phyloP scores from a whole-genome alignment of 1,140 invertebrate species.

The Zaprionus davidi region DNA sequence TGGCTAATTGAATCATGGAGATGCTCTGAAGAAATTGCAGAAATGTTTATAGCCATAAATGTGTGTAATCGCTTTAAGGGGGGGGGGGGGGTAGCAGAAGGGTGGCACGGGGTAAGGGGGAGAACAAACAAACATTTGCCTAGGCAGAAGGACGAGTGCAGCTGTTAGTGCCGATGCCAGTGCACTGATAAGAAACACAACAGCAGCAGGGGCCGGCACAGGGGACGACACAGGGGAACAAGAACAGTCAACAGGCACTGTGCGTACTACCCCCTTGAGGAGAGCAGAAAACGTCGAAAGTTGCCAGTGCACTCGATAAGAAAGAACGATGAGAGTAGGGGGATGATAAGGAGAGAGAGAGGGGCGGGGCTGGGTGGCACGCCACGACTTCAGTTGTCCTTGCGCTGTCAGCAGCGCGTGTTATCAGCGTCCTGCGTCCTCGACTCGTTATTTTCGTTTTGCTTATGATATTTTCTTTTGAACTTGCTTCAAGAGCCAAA shows the following conservation, averaged over 20 bases:
- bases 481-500: constrained; percentile 53
- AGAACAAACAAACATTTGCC: constrained; percentile 62
- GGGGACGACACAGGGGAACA: not conserved
- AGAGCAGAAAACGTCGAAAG: constrained; percentile 2
- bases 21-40: constrained; percentile 47
- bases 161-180: constrained; percentile 56
- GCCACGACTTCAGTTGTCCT: constrained; percentile 21
- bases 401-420: constrained; percentile 16
- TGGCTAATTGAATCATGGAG: constrained; percentile 74
- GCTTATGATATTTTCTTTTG: constrained; percentile 75
- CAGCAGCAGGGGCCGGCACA: not conserved
- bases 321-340: not conserved
- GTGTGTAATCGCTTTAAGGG: constrained; percentile 65
- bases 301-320: constrained; percentile 25
- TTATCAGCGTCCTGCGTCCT: constrained; percentile 33
- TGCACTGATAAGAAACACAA: constrained; percentile 60
- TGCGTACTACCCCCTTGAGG: not conserved
- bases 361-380: not conserved
- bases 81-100: not conserved
- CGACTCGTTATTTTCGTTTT: constrained; percentile 61
- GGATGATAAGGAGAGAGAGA: not conserved
- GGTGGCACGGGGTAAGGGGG: not conserved
- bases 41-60: constrained; percentile 58
- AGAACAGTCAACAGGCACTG: constrained; percentile 13
- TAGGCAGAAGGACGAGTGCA: constrained; percentile 35